Evolutionary conservation across 2,797 vertebrate species (phyloP).

Genomic region (Orestias chungarensis): DNA sequence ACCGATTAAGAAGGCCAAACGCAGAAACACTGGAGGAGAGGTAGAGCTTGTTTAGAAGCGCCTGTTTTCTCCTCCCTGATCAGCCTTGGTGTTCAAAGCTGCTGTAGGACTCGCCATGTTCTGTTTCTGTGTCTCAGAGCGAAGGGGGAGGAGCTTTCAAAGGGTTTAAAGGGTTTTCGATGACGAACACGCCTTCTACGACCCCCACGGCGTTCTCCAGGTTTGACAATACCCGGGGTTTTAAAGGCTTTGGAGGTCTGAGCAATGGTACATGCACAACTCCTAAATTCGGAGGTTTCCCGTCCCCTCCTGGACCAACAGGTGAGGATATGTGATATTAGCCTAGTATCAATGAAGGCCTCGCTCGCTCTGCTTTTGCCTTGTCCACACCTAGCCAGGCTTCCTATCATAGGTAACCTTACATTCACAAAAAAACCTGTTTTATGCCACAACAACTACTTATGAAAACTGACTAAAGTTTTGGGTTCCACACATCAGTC

Average conservation of each 20-base stretch:
- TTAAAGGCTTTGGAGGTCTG: constrained; percentile 69
- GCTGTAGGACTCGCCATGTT: background rate
- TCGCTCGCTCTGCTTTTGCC: no score
- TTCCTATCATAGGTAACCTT: no score
- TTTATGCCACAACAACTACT: no score
- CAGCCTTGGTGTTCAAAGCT: rapidly evolving
- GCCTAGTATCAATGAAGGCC: background rate
- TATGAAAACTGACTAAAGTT: no score
- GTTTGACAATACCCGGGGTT: constrained; percentile 71
- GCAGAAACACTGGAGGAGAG: constrained; percentile 83
- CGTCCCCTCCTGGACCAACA: constrained; percentile 39
- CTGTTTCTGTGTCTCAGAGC: constrained; percentile 50
- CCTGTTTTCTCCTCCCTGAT: background rate
- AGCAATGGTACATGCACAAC: constrained; percentile 71
- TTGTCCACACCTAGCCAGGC: no score
- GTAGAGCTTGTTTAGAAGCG: constrained; percentile 64
- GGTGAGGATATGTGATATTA: constrained; percentile 55
- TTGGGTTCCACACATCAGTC: no score
- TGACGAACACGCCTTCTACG: constrained; percentile 18
- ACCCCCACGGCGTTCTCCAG: constrained; percentile 47
- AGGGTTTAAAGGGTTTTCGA: constrained; percentile 79
- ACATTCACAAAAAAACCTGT: no score
- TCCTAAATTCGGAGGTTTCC: constrained; percentile 61
- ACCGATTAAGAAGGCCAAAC: constrained; percentile 95
- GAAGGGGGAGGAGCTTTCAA: constrained; percentile 74